A percentile compares a stretch with the other conserved stretches of the same genome.
Evolutionary conservation across 2,797 vertebrate genomes (phyloP).

Genomic region (Sibirionetta formosa): DNA sequence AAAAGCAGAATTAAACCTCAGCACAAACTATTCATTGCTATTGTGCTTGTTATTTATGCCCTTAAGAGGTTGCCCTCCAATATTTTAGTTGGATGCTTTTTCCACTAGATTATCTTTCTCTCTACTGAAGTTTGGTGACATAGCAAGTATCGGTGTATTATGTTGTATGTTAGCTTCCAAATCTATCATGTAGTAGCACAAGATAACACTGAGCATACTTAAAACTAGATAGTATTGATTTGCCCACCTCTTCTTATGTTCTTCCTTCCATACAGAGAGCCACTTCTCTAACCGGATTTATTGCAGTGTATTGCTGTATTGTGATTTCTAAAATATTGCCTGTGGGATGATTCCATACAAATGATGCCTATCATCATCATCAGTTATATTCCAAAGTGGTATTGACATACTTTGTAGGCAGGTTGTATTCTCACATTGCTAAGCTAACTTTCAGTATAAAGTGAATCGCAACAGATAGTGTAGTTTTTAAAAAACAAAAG

Average conservation of each 20-base stretch:
- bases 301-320: accelerated
- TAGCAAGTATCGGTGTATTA: background rate
- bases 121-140: background rate
- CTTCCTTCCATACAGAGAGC: background rate
- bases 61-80: background rate
- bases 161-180: background rate
- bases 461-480: background rate
- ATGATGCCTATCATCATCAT: background rate
- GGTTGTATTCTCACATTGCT: background rate
- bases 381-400: background rate
- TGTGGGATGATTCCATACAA: background rate
- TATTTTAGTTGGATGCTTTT: background rate
- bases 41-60: background rate
- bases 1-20: background rate
- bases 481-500: background rate
- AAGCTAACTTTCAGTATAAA: background rate
- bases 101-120: background rate
- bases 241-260: background rate
- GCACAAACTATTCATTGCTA: background rate
- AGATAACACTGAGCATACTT: background rate
- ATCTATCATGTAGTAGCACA: background rate
- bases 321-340: background rate
- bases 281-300: background rate
- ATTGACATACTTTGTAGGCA: background rate
- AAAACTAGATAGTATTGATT: background rate